phyloP scores from a whole-genome alignment of 2,797 vertebrate species.

The Centropyge bicolor region DNA sequence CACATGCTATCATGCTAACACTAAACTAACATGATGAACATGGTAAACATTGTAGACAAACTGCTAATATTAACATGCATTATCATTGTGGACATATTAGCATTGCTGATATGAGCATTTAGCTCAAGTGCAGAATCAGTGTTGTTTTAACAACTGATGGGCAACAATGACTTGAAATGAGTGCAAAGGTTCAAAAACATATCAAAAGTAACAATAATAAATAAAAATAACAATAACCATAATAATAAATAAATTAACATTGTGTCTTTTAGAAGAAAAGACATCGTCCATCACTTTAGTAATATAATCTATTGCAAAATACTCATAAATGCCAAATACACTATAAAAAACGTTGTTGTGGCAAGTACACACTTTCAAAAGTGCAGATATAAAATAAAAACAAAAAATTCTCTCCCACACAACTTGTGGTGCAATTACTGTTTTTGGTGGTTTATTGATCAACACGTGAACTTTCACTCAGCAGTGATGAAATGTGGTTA shows the following conservation, averaged over 20 bases:
- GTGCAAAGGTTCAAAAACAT: neutral
- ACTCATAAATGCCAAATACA: neutral
- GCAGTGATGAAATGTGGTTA: slow-evolving; percentile 13
- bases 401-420: neutral
- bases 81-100: neutral
- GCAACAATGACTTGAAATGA: neutral
- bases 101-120: neutral
- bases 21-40: neutral
- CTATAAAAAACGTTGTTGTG: neutral
- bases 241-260: too few species aligned
- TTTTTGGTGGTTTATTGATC: slow-evolving; percentile 4
- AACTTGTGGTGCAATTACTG: neutral
- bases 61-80: neutral
- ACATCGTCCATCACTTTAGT: neutral
- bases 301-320: neutral
- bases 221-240: too few species aligned
- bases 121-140: neutral
- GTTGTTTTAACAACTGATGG: neutral
- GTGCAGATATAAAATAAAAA: neutral
- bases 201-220: neutral
- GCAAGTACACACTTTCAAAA: neutral
- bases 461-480: slow-evolving; percentile 31
- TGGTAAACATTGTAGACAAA: neutral
- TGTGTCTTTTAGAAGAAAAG: too few species aligned
- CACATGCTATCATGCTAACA: neutral